Percentiles rank a stretch among this genome's conserved stretches.
Evolutionary conservation across 2,797 vertebrate genomes (phyloP).

Genomic region (Hippopotamyrus pictus): DNA sequence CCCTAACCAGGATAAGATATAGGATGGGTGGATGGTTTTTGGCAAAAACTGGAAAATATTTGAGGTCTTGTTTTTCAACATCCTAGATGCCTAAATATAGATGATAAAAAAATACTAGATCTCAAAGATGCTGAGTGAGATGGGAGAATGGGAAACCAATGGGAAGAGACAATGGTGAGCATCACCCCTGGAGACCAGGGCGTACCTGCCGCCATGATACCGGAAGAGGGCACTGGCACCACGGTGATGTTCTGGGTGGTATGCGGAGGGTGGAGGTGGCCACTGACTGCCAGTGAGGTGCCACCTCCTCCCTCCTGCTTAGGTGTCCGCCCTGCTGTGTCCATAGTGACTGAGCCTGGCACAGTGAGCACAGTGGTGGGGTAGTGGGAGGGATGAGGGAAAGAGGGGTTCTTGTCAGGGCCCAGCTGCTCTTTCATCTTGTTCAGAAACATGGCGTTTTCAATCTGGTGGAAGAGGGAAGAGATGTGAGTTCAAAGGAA

Average conservation of each 20-base stretch:
- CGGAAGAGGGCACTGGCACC: conserved; percentile 85
- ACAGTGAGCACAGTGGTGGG: conserved; percentile 84
- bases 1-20: not conserved
- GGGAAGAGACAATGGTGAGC: not conserved
- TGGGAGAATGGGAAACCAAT: not conserved
- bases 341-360: conserved; percentile 76
- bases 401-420: conserved; percentile 77
- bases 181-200: not conserved
- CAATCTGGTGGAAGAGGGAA: conserved; percentile 66
- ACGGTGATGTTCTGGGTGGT: conserved; percentile 93
- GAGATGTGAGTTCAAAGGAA: not conserved
- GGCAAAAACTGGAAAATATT: not conserved
- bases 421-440: conserved; percentile 93
- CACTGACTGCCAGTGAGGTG: conserved; percentile 11
- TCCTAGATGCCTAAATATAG: not conserved
- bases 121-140: not conserved
- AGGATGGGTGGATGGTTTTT: not conserved
- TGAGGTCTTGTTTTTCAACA: not conserved
- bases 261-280: conserved; percentile 79
- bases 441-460: conserved; percentile 96
- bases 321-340: conserved; percentile 54
- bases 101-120: not conserved
- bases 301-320: conserved; percentile 60
- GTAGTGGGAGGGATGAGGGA: conserved; percentile 80
- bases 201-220: conserved; percentile 93